Evolutionary conservation across 2,113 vertebrate species (phyloP), one percentile per base, ranked within the genome.

Genomic region (Antennarius striatus): DNA sequence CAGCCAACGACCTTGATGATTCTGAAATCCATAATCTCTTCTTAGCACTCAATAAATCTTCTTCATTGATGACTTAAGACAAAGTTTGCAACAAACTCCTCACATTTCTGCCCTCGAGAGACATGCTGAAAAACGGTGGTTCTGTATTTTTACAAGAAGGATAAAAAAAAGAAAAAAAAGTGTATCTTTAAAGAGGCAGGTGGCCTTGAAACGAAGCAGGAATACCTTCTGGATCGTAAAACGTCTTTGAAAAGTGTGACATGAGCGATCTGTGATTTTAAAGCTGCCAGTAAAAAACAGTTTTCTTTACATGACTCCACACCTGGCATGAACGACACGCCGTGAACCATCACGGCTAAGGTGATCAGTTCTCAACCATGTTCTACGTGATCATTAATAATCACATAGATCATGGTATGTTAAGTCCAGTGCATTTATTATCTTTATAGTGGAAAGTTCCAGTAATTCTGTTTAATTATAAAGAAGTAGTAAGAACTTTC

Each of bases 281-380:
- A 81, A 68, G 62, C 55, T 79, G 22, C 74, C 56, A 67, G 84
- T 82, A 78, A 75, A 78, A 71, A 79, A 75, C 68, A n/a, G 43
- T 79, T 81, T 52, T 68, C 48, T 79, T 76, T 75, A 56, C 57
- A 17, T 63, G 16, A 45, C 56, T 56, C 29, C 60, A 87, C 86
- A 87, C 83, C 81, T 86, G 84, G 88, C 15, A 8, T 47, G 64
- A 70, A 79, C 66, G 74, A 80, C 61, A 72, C 39, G 55, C 60
- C 74, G 56, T 16, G 52, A 63, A 28, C 53, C 70, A 68, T 46
- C 66, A 22, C n/a, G 4, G n/a, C 1, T 6, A 4, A n/a, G 16
- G 29, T 9, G 2, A 57, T 68, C 43, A 45, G 11, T 43, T 43
- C 42, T 56, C 40, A 16, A 22, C 43, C 16, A 52, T 32, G 12